phyloP scores from a whole-genome alignment of 2,797 vertebrate species.

The Lagothrix lagotricha region DNA sequence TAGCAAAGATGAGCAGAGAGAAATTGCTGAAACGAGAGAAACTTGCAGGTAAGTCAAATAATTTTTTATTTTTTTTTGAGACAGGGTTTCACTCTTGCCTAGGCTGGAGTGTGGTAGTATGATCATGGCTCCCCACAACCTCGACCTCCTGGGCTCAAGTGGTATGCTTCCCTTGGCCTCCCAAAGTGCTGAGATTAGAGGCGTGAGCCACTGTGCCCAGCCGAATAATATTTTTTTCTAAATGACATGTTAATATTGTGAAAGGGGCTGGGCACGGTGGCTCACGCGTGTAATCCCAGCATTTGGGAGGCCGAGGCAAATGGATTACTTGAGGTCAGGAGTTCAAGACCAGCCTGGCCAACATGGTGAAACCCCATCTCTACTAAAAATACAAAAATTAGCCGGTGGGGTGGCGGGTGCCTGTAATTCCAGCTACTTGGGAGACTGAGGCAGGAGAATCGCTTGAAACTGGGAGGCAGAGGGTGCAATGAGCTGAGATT shows the following conservation, averaged over 20 bases:
- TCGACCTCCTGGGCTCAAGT: neutral
- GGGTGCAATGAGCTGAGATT: neutral
- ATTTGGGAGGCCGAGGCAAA: neutral
- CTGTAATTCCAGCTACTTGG: neutral
- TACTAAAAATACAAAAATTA: neutral
- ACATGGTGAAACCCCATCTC: neutral
- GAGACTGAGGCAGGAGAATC: neutral
- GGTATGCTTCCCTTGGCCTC: neutral
- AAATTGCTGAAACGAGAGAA: constrained; percentile 96
- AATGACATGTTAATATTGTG: too few relatives aligned
- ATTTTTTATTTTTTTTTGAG: fast-evolving
- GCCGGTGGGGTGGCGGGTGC: fast-evolving
- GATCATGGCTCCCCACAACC: neutral
- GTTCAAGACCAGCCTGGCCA: neutral
- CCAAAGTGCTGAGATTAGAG: neutral
- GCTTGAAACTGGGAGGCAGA: neutral
- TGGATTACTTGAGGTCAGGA: neutral
- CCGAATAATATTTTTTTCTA: neutral
- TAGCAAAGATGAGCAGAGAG: constrained; percentile 96
- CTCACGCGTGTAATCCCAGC: too few relatives aligned
- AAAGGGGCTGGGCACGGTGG: too few relatives aligned
- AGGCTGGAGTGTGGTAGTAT: neutral
- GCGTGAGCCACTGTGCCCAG: neutral
- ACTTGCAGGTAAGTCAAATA: constrained; percentile 88
- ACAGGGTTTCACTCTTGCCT: neutral